Evolutionary conservation across 2,113 vertebrate species (phyloP).

Genomic region (Ctenomys sociabilis): DNA sequence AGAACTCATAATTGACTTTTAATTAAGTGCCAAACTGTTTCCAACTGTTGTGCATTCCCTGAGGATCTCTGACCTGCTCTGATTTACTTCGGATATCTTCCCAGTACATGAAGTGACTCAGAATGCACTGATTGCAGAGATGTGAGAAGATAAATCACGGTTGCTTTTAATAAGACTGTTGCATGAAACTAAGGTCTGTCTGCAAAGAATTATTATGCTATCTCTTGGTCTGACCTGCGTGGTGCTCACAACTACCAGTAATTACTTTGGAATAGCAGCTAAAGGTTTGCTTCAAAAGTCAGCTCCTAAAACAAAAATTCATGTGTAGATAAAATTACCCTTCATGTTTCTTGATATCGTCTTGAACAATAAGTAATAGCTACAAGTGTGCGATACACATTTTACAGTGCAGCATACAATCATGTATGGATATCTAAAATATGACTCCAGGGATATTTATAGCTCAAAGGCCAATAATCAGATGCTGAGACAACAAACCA

Average conservation of each 20-base stretch:
- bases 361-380: neutral
- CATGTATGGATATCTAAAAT: neutral
- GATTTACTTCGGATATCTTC: slow-evolving; percentile 57
- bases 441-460: neutral
- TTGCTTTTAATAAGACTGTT: slow-evolving; percentile 60
- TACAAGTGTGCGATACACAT: neutral
- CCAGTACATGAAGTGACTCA: slow-evolving; percentile 32
- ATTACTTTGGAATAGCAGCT: neutral
- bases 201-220: slow-evolving; percentile 46
- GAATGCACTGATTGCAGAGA: slow-evolving; percentile 38
- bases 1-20: slow-evolving; percentile 83
- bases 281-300: neutral
- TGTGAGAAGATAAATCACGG: slow-evolving; percentile 16
- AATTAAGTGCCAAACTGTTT: slow-evolving; percentile 78
- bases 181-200: slow-evolving; percentile 61
- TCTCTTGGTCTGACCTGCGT: slow-evolving; percentile 34
- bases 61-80: slow-evolving; percentile 66
- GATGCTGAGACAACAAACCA: neutral
- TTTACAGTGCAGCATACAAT: neutral
- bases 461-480: neutral
- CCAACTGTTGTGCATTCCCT: slow-evolving; percentile 17
- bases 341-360: neutral
- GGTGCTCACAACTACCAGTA: neutral
- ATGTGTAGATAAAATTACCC: neutral
- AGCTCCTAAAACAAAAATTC: slow-evolving; percentile 8